These are phyloP conservation scores for Ianthella basta DNA, from an alignment of 37 sponge, comb jelly and placozoan genomes.

Conservation along the genomic window DNA sequence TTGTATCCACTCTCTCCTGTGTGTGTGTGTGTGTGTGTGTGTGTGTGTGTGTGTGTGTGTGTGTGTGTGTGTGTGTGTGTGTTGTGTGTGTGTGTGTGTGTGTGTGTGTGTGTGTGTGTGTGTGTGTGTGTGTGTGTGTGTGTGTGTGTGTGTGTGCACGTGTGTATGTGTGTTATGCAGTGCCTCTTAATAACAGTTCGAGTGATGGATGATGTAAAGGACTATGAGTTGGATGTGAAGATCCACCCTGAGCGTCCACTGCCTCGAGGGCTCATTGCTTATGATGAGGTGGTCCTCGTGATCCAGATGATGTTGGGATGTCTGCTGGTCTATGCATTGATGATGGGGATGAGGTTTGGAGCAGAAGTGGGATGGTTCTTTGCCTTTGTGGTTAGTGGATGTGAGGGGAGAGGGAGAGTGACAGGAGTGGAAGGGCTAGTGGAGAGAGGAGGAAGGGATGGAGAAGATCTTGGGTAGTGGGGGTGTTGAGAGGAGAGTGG, in stretches of 20 bases:
- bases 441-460: neutral
- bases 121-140: conserved; percentile 32
- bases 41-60: conserved; percentile 59
- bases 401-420: no score
- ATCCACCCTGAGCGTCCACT: conserved; percentile 87
- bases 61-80: conserved; percentile 59
- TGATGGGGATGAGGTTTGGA: conserved; percentile 45
- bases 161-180: conserved; percentile 14
- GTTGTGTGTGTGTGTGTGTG: conserved; percentile 53
- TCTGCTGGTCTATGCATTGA: conserved; percentile 28
- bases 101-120: conserved; percentile 55
- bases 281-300: conserved; percentile 51
- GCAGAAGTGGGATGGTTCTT: conserved; percentile 39
- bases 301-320: conserved; percentile 35
- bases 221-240: conserved; percentile 75
- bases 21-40: conserved; percentile 56
- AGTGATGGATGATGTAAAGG: conserved; percentile 91
- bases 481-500: neutral
- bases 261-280: conserved; percentile 68
- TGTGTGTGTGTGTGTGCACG: conserved; percentile 7
- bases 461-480: neutral
- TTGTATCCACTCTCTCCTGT: conserved; percentile 25
- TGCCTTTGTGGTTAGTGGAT: conserved; percentile 44
- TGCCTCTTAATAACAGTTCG: conserved; percentile 64
- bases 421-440: neutral